Conservation (phyloP, 2,797 vertebrate genomes). For the Gallinago nigripennis region DNA sequence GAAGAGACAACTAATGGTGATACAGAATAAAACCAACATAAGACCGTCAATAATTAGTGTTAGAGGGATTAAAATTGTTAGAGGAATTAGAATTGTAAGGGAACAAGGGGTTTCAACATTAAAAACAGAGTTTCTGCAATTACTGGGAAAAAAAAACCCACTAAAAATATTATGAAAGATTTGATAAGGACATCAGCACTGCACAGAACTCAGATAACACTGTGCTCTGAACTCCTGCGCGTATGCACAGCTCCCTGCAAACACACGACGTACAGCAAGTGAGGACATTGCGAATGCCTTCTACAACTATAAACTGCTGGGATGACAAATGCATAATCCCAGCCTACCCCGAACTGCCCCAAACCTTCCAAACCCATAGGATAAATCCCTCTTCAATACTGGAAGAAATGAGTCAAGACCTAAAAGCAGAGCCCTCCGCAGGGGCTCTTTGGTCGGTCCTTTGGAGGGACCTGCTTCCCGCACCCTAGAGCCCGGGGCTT, state of each 20-base stretch:
- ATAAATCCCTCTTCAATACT: background rate
- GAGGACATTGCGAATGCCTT: background rate
- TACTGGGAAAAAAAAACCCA: background rate
- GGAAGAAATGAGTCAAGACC: background rate
- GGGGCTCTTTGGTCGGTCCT: background rate
- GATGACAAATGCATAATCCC: background rate
- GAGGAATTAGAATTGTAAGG: background rate
- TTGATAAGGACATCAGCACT: background rate
- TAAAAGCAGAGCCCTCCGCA: background rate
- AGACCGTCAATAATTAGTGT: background rate
- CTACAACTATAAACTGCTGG: background rate
- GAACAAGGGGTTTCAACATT: background rate
- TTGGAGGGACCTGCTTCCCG: background rate
- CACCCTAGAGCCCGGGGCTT: background rate
- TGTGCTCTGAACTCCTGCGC: background rate
- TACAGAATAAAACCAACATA: background rate
- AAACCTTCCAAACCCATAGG: background rate
- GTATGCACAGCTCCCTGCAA: background rate
- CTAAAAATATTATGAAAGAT: background rate
- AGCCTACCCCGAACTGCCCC: background rate
- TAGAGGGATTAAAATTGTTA: background rate
- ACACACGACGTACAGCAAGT: fast-evolving
- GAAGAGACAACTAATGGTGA: background rate
- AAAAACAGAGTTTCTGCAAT: background rate
- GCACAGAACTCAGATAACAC: background rate